Evolutionary conservation across 2,113 vertebrate genomes (phyloP).

Genomic region (Meles meles): DNA sequence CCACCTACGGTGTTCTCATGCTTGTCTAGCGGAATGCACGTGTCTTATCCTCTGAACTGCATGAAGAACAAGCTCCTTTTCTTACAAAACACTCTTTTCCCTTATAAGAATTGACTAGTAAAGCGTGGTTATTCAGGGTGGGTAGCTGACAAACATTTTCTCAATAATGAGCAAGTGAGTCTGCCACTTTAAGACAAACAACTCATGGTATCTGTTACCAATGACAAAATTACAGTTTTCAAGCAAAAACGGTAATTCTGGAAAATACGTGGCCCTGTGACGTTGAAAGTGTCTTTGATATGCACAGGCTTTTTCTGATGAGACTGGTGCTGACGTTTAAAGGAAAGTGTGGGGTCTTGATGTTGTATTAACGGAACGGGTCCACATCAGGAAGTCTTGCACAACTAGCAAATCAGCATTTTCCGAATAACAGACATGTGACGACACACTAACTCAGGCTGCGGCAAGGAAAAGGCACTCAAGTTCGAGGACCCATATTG

Average conservation of each 20-base stretch:
- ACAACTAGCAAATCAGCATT: neutral
- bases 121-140: neutral
- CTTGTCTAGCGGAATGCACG: no score
- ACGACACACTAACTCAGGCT: fast-evolving
- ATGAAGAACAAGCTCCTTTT: no score
- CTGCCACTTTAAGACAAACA: neutral
- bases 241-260: neutral
- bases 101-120: neutral
- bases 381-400: neutral
- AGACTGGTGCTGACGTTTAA: neutral
- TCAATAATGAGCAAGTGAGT: neutral
- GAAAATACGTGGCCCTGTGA: neutral
- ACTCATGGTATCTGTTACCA: no score
- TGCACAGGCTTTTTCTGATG: neutral
- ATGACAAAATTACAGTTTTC: neutral
- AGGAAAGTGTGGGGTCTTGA: neutral
- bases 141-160: no score
- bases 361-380: neutral
- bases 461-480: no score
- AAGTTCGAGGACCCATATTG: neutral
- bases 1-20: fast-evolving
- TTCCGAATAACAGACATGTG: neutral
- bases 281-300: neutral
- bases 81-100: no score
- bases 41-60: neutral